Conservation (phyloP, 2,888 invertebrate genomes). For the Troides helena region DNA sequence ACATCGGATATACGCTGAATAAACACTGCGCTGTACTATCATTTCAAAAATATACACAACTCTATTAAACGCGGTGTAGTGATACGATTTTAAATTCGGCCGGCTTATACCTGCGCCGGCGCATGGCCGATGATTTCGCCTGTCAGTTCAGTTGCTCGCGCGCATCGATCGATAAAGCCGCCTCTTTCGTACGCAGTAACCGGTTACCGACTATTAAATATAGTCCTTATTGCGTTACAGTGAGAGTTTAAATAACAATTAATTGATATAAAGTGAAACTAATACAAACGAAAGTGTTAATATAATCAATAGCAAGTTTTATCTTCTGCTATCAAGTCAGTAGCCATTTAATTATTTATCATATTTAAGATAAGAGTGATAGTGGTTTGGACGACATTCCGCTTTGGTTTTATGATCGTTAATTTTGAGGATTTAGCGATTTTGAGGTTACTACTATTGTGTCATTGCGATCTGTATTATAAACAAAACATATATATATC, state of each 20-base stretch:
- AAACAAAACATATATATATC: too few species aligned
- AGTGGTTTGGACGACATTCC: constrained; percentile 57
- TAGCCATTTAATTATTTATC: constrained; percentile 40
- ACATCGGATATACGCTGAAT: constrained; percentile 70
- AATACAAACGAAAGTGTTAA: constrained; percentile 3
- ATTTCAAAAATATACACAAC: constrained; percentile 34
- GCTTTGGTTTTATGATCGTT: constrained; percentile 25
- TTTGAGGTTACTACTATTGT: constrained; percentile 5
- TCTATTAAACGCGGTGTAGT: constrained; percentile 30
- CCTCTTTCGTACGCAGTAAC: constrained; percentile 37
- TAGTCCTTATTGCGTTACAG: constrained; percentile 33
- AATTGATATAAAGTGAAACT: constrained; percentile 27
- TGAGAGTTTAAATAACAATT: constrained; percentile 38
- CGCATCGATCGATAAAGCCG: constrained; percentile 62
- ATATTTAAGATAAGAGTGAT: constrained; percentile 62
- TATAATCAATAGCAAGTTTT: not conserved
- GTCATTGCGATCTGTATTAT: not conserved
- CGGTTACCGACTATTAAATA: constrained; percentile 32
- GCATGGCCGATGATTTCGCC: constrained; percentile 61
- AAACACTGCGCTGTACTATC: constrained; percentile 51
- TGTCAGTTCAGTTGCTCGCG: constrained; percentile 76
- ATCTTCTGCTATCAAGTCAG: constrained; percentile 42
- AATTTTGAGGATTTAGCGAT: constrained; percentile 27
- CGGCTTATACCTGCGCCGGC: constrained; percentile 62
- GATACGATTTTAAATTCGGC: constrained; percentile 44